Base-by-base conservation (phyloP, 2,797 vertebrate species). In the Sandelia bainsii region DNA sequence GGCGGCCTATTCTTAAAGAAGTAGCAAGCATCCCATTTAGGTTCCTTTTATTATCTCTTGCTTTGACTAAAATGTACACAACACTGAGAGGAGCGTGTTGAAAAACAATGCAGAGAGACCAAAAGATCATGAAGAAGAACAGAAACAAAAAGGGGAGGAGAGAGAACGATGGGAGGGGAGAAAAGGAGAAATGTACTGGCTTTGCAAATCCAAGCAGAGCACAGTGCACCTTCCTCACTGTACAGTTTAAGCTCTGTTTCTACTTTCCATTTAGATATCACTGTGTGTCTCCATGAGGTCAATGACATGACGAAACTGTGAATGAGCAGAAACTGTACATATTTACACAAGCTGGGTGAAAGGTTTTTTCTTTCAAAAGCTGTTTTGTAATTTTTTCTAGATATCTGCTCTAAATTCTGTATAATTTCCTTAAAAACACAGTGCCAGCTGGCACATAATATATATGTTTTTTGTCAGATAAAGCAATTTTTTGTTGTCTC, bases 181-280 rank as follows among this genome's bases (percentile, higher is more conserved):
- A 53, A 56, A 20, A 52, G 39, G 20, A 66, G 62, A 79, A 85
- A 83, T 70, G 27, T 11, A 69, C 49, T 22, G 44, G 20, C 59
- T 64, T 79, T 68, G 56, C 72, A 83, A 88, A 89, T 80, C 20
- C 7, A 25, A 40, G 42, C 64, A 62, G 19, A 76, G 65, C 23
- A 17, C 25, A 67, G 22, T 57, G 53, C 76, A 56, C 45, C 49
- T 37, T 66, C 20, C 14, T 52, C 8, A 3, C 16, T 53, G 19
- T 37, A 51, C 54, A 57, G 10, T 49, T 67, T 58, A 14, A 63
- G 56, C 58, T 49, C 37, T 11, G 57, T 40, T 59, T 58, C 46
- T 20, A 70, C 32, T 39, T 42, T 42, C 16, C 13, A 9, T 39
- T 56, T 51, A 19, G 39, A 25, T 25, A 61, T 72, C 23, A 51